Evolutionary conservation across 1,140 invertebrate genomes (phyloP), one percentile per base, ranked within the genome.

Genomic region (Calosoma granatense): DNA sequence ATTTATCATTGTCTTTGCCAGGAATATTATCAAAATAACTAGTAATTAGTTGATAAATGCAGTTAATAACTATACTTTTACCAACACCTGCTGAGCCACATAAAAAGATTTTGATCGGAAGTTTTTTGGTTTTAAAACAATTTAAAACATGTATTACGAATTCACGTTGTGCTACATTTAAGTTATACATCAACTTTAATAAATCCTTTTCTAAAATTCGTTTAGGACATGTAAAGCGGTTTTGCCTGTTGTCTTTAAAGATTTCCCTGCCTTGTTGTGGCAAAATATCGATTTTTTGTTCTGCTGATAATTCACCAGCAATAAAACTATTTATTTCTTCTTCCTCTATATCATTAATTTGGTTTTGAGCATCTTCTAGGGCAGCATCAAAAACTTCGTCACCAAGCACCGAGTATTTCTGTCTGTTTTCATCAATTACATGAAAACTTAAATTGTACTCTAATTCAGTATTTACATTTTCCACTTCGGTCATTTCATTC

Each of bases 21-120:
- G 47, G 52, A 47, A 52, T 1, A 23, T 60, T 57, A 21, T 61
- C 51, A 53, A 58, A 62, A 59, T 61, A 55, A 56, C 56, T 17
- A 11, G 53, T 58, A 36, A 65, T 30, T 23, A 58, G 51, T 53
- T 63, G 56, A 58, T 53, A 62, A 14, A 65, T 17, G 2, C 57
- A 17, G 20, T 59, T 52, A 17, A 64, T 64, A 1, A 64, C 51
- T 2, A 20, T 61, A 56, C 54, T 60, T 56, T 65, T 65, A n/a
- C 61, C 62, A 41, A 61, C 59, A 26, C 63, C 62, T 39, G 64
- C 62, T 21, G 51, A 41, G 21, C 63, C 65, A 56, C 21, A 57
- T 36, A 67, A 51, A 58, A 64, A 57, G 39, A 59, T 57, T 20
- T 57, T 12, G 26, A 64, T 56, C 55, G 59, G 59, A 0, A 51